Base-by-base conservation (phyloP, 2,797 vertebrate genomes). In the Hafferia zeledoni region DNA sequence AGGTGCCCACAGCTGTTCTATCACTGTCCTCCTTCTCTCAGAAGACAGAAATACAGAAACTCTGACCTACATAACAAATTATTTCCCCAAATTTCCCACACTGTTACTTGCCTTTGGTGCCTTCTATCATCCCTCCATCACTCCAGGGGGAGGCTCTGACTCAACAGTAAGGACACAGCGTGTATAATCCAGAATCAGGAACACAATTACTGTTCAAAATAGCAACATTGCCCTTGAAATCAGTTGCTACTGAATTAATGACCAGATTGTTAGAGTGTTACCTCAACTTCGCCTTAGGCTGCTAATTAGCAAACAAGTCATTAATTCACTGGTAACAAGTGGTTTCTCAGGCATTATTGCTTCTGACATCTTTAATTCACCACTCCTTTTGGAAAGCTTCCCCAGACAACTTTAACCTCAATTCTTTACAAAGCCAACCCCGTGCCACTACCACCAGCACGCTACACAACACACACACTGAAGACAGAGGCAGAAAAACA, bases 261-360 rank as follows among this genome's bases (percentile, higher is more conserved):
- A 92, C 83, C 92, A 96, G 84, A 95, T 87, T 95, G 92, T 95
- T 90, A 91, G 70, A 92, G 85, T 92, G 71, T 79, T 95, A 95
- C 87, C 85, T 94, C 83, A 88, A 84, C 79, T 94, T 97, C 81
- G 95, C 94, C 95, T 95, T 59, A 93, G 96, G 97, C 94, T 90
- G 83, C 93, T 97, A 96, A 95, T 97, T 95, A 97, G 94, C 84
- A 97, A 97, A 96, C 67, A 96, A 96, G 96, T 96, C 96, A 97
- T 96, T 97, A 97, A 97, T 93, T 96, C 57, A 52, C 90, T 95
- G 76, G 95, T 94, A 96, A 95, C 90, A 95, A 97, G 96, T 94
- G 94, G 90, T 94, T 97, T 96, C 90, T 87, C 65, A 81, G 92
- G 89, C 89, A 92, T 95, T 96, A 94, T 87, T 87, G 63, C 93